Evolutionary conservation across 2,888 invertebrate genomes (phyloP), one percentile per base, ranked within the genome.

Genomic region (Micoletzkya japonica): DNA sequence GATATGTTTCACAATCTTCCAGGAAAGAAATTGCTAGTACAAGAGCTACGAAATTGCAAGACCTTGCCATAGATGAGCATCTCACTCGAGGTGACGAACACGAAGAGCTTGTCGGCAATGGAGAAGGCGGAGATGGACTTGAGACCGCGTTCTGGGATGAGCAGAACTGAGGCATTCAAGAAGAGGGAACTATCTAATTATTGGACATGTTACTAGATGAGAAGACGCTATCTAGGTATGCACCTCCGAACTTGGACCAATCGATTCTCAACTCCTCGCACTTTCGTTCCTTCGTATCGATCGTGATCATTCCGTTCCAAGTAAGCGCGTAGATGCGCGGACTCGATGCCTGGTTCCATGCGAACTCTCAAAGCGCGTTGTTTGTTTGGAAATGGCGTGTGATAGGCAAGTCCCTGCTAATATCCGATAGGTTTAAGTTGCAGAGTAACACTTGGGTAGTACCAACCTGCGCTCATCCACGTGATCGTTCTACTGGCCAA

Each of bases 21-120:
- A 20, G 44, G 10, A 10, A 10, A 20, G 20, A 20, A 44, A 44
- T 44, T 10, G 20, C 20, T 20, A 44, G 10, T 44, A 20, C 44
- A 10, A 44, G 20, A 44, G 20, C 10, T 44, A 44, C 10, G 20
- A 14, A 44, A 20, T 44, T 14, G 20, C 44, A 10, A 10, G 10
- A 54, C 56, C 26, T 68, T 50, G 61, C 81, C 82, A 70, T 84
- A 82, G 52, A 84, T 79, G 4, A 82, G 63, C 77, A 84, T 76
- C 70, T 70, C 60, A 30, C n/a, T 34, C 1, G 82, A 77, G 3
- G 84, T 82, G 24, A 81, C 82, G 64, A 84, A 85, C 2, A 83
- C 81, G 70, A 85, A 84, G 1, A 83, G 73, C 63, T 84, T 82
- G 72, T 84, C 84, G 28, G 84, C 83, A 14, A 85, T 81, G 7